Conservation (phyloP, 1,140 invertebrate genomes). For the Rhynchophorus ferrugineus region DNA sequence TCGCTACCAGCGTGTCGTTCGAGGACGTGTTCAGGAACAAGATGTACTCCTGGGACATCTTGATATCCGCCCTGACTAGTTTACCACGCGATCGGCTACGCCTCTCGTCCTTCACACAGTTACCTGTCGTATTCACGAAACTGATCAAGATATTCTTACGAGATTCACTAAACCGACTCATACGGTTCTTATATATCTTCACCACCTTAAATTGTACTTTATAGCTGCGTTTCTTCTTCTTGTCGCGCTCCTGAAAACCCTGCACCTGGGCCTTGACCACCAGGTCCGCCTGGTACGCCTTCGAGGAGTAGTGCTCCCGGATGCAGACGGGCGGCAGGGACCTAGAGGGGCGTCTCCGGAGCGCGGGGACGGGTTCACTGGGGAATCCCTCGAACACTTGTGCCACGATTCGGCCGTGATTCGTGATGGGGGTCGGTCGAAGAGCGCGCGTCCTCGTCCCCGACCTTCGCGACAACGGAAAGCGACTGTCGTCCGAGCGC, state of each 20-base stretch:
- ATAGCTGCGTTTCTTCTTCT: slow-evolving; percentile 27
- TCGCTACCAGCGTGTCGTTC: slow-evolving; percentile 29
- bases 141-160: slow-evolving; percentile 2
- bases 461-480: too few relatives aligned
- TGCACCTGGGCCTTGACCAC: slow-evolving; percentile 33
- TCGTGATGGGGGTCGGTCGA: not conserved
- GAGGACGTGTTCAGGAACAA: slow-evolving; percentile 34
- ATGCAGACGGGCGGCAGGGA: slow-evolving; percentile 16
- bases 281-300: slow-evolving; percentile 32
- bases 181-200: slow-evolving; percentile 24
- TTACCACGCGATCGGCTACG: slow-evolving; percentile 4
- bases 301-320: slow-evolving; percentile 30
- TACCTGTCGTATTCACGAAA: slow-evolving; percentile 7
- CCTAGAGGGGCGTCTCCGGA: not conserved
- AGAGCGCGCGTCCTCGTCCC: too few relatives aligned
- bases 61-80: slow-evolving; percentile 34
- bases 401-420: slow-evolving; percentile 5
- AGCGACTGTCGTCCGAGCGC: too few relatives aligned
- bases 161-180: slow-evolving; percentile 7
- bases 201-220: slow-evolving; percentile 30
- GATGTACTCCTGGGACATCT: slow-evolving; percentile 32
- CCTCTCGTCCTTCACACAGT: slow-evolving; percentile 5
- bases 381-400: not conserved
- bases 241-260: slow-evolving; percentile 12
- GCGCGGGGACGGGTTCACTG: not conserved